Base-by-base conservation (phyloP, 2,113 vertebrate species). In the Cariama cristata region DNA sequence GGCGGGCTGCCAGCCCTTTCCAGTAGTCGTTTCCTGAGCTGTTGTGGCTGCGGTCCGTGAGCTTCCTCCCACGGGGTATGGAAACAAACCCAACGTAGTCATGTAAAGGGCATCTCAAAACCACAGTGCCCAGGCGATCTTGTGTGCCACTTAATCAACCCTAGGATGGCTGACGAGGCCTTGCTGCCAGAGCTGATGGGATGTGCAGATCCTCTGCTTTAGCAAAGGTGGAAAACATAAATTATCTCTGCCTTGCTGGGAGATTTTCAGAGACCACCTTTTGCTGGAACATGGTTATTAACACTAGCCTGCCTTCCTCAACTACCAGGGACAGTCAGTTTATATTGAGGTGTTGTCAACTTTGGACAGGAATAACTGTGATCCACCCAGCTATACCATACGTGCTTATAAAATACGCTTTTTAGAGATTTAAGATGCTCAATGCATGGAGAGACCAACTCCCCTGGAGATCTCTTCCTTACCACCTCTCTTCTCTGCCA, bases 391-490 rank as follows among this genome's bases (percentile, higher is more conserved):
- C 83, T 66, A 8, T 8, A 27, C 33, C 8, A 9, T 14, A 45
- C 5, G 2, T 1, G 0, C 9, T 77, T 40, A 35, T 2, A 23
- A 67, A 74, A 63, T 21, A 49, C 3, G 1, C 15, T 30, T 69
- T 42, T 12, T 2, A 7, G 56, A 8, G 10, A 40, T 42, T 90
- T 63, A 82, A 81, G 50, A n/a, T 86, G 23, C 15, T 56, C 16
- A 4, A 2, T 23, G 23, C 44, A 2, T 8, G 18, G 30, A 87
- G 19, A 30, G 44, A 44, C 28, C 11, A 19, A 1, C 32, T 45
- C 23, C 32, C 18, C 32, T 28, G 30, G 66, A 85, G 38, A 60
- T 8, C 19, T 91, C 47, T 59, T 74, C 47, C 30, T 71, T 47
- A 23, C 5, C 44, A 23, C 10, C 17, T 86, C n/a, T 38, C 14